Evolutionary conservation across 2,113 vertebrate species (phyloP).

Genomic region (Malurus elegans): DNA sequence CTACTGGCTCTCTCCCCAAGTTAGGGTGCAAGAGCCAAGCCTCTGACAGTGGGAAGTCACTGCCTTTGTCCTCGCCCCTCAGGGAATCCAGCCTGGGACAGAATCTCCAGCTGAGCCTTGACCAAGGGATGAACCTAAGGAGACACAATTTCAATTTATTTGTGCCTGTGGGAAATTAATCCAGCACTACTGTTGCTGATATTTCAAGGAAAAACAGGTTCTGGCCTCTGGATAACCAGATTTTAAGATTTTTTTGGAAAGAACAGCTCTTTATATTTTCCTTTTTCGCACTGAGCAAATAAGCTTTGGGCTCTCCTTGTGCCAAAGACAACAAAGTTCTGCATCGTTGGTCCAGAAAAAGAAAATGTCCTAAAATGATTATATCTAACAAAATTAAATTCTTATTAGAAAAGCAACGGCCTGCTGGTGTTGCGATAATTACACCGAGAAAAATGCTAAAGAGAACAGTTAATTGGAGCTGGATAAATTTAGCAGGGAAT

Average conservation of each 20-base stretch:
- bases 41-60: neutral
- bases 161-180: neutral
- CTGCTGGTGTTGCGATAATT: conserved; percentile 54
- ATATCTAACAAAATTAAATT: conserved; percentile 58
- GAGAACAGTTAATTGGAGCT: conserved; percentile 53
- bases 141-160: neutral
- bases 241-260: neutral
- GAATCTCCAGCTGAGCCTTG: neutral
- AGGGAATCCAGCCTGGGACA: neutral
- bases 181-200: neutral
- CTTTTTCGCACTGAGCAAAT: neutral
- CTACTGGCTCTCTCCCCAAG: neutral
- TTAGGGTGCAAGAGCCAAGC: neutral
- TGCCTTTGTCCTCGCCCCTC: neutral
- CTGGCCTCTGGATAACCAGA: neutral
- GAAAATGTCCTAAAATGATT: conserved; percentile 25
- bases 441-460: conserved; percentile 37
- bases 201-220: neutral
- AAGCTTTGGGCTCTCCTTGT: neutral
- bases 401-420: conserved; percentile 40
- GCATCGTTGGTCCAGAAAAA: neutral
- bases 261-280: neutral
- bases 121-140: neutral
- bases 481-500: conserved; percentile 49
- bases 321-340: conserved; percentile 36